A percentile compares a stretch with the other conserved stretches of the same genome.
Evolutionary conservation across 1,140 invertebrate genomes (phyloP).

Genomic region (Drosophila nebulosa): DNA sequence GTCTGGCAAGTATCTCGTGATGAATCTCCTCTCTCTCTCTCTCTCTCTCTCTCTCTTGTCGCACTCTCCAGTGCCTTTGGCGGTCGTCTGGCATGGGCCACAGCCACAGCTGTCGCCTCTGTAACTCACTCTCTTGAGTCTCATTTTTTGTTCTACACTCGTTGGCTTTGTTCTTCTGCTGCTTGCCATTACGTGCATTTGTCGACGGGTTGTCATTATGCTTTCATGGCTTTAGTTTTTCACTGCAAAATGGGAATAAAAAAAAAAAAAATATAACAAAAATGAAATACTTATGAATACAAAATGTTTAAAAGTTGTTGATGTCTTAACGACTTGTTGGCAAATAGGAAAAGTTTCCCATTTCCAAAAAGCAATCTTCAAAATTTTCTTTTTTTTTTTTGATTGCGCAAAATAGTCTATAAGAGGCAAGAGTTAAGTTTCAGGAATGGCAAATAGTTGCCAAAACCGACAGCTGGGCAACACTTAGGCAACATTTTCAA

Average conservation of each 20-base stretch:
- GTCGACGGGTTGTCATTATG: slow-evolving; percentile 62
- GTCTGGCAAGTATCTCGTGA: slow-evolving; percentile 30
- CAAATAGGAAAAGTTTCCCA: slow-evolving; percentile 55
- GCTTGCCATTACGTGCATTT: slow-evolving; percentile 55
- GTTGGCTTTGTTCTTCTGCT: slow-evolving; percentile 18
- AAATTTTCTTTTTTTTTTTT: slow-evolving; percentile 33
- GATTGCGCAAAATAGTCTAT: slow-evolving; percentile 16
- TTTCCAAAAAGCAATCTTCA: slow-evolving; percentile 8
- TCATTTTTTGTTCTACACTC: not conserved
- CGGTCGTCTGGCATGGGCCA: not conserved
- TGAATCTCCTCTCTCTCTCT: not conserved
- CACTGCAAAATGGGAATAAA: slow-evolving; percentile 25
- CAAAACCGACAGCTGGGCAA: slow-evolving; percentile 5
- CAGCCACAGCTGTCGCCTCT: slow-evolving; percentile 22
- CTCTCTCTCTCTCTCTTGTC: too few relatives aligned
- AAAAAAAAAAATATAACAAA: slow-evolving; percentile 33
- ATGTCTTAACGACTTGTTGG: slow-evolving; percentile 53
- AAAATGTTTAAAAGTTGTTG: slow-evolving; percentile 30
- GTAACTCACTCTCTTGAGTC: not conserved
- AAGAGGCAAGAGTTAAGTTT: not conserved
- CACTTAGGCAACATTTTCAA: slow-evolving; percentile 15
- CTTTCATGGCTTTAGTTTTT: slow-evolving; percentile 70
- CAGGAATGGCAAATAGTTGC: not conserved
- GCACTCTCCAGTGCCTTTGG: not conserved
- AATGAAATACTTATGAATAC: slow-evolving; percentile 47